These are phyloP conservation scores for Hemibagrus wyckioides DNA, from an alignment of 2,113 vertebrate species.

Conservation along the genomic window DNA sequence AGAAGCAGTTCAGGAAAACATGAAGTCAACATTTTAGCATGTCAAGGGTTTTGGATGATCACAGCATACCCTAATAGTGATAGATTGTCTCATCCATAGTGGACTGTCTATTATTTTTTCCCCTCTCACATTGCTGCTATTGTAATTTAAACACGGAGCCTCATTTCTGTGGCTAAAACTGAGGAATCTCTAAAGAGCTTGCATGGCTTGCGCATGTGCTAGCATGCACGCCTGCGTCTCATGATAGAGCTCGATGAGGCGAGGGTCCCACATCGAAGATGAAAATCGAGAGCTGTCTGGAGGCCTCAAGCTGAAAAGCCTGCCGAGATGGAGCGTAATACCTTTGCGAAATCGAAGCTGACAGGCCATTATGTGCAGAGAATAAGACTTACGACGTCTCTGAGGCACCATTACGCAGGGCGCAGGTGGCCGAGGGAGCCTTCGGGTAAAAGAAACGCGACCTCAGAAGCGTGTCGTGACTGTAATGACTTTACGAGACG, in stretches of 20 bases:
- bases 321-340: slow-evolving; percentile 28
- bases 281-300: slow-evolving; percentile 46
- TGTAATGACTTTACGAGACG: background rate
- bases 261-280: slow-evolving; percentile 25
- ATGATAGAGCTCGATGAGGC: slow-evolving; percentile 30
- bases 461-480: background rate
- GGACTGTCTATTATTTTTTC: background rate
- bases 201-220: background rate
- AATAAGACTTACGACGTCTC: background rate
- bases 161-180: background rate
- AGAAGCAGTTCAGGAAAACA: no score
- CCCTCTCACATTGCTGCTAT: background rate
- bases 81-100: background rate
- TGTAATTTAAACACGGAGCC: background rate
- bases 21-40: background rate
- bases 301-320: slow-evolving; percentile 31
- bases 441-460: background rate
- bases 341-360: slow-evolving; percentile 43
- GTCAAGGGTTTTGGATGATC: background rate
- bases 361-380: slow-evolving; percentile 38
- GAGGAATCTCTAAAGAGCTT: background rate
- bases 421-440: background rate
- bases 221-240: background rate
- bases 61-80: background rate
- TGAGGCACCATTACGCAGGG: background rate